phyloP scores from a whole-genome alignment of 1,140 invertebrate genomes.

The Drosophila rhopaloa region DNA sequence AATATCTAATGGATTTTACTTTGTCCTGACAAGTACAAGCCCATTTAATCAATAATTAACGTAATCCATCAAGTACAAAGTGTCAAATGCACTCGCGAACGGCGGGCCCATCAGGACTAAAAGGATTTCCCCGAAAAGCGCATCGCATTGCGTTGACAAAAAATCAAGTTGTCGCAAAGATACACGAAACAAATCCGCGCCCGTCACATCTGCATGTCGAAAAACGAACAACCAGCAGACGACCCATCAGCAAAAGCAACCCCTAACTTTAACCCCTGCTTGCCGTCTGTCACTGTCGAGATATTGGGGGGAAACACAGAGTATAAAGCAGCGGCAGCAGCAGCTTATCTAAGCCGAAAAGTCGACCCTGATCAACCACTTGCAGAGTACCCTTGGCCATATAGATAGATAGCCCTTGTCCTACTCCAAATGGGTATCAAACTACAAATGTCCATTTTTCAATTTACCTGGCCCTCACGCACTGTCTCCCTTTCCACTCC shows the following conservation, averaged over 20 bases:
- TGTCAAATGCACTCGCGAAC: slow-evolving; percentile 80
- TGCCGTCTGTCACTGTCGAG: slow-evolving; percentile 65
- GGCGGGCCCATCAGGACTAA: slow-evolving; percentile 54
- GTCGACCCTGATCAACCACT: slow-evolving; percentile 65
- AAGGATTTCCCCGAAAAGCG: slow-evolving; percentile 68
- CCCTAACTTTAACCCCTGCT: slow-evolving; percentile 41
- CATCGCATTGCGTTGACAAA: slow-evolving; percentile 49
- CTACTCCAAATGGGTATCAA: slow-evolving; percentile 61
- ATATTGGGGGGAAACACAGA: slow-evolving; percentile 32
- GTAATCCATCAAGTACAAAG: slow-evolving; percentile 82
- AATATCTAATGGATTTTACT: slow-evolving; percentile 75
- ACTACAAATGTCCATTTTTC: slow-evolving; percentile 79
- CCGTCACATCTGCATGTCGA: slow-evolving; percentile 81
- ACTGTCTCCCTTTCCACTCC: not conserved
- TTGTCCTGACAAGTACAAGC: slow-evolving; percentile 77
- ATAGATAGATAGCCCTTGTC: slow-evolving; percentile 33
- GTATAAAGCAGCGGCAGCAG: slow-evolving; percentile 25
- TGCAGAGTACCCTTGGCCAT: slow-evolving; percentile 5
- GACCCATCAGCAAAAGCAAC: slow-evolving; percentile 48
- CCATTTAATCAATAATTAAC: slow-evolving; percentile 83
- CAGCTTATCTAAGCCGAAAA: slow-evolving; percentile 77
- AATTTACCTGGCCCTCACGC: slow-evolving; percentile 64
- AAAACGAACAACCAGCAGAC: slow-evolving; percentile 69
- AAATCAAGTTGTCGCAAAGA: slow-evolving; percentile 75
- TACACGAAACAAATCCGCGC: slow-evolving; percentile 79